phyloP scores from a whole-genome alignment of 2,888 invertebrate species.

The Lordiphosa andalusiaca region DNA sequence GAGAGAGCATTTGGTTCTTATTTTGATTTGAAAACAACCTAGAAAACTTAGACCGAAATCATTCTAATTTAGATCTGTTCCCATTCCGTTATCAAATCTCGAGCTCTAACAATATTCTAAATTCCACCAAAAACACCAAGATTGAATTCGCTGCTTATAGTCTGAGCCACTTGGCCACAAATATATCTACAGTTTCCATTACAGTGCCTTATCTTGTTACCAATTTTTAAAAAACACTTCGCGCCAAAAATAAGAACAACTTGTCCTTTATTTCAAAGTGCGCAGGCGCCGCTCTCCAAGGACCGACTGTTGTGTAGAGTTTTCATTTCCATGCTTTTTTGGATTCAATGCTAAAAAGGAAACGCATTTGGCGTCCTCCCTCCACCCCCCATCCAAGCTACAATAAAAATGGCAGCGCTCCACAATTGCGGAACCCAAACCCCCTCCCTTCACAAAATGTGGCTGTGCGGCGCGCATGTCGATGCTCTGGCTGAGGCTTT shows the following conservation, averaged over 20 bases:
- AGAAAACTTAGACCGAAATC: too few relatives aligned
- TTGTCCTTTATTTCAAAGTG: constrained; percentile 1
- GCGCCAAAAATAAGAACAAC: constrained; percentile 48
- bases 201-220: neutral
- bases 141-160: too few relatives aligned
- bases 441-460: constrained; percentile 8
- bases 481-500: constrained; percentile 38
- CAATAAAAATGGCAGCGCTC: constrained; percentile 69
- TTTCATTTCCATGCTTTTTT: constrained; percentile 17
- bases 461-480: constrained; percentile 62
- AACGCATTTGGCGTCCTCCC: constrained; percentile 37
- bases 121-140: too few relatives aligned
- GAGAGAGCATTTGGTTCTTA: too few relatives aligned
- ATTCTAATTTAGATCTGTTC: too few relatives aligned
- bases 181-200: neutral
- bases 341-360: constrained; percentile 32
- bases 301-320: constrained; percentile 45
- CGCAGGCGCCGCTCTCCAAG: constrained; percentile 63
- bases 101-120: too few relatives aligned
- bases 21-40: too few relatives aligned
- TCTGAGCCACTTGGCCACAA: neutral
- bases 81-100: too few relatives aligned
- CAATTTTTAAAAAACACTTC: constrained; percentile 22
- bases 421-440: constrained; percentile 18
- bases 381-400: neutral